These are phyloP conservation scores for Oreortyx pictus DNA, from an alignment of 2,797 vertebrate species.

Conservation along the genomic window DNA sequence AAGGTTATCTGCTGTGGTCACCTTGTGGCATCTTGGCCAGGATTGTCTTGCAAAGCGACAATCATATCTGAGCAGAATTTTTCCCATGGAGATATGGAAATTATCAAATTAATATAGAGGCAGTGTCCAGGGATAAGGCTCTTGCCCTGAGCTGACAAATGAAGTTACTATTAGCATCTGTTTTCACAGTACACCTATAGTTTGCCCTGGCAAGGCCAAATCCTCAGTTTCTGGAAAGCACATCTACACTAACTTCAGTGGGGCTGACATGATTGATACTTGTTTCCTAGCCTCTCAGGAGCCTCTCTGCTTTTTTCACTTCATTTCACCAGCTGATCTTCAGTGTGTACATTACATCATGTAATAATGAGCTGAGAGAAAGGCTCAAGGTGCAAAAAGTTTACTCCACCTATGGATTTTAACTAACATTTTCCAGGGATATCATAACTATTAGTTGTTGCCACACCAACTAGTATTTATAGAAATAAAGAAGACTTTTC, in stretches of 20 bases:
- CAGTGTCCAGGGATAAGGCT: slow-evolving; percentile 20
- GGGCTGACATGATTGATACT: not conserved
- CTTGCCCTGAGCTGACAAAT: slow-evolving; percentile 44
- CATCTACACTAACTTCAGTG: not conserved
- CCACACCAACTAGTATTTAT: not conserved
- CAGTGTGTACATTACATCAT: not conserved
- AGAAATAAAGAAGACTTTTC: not conserved
- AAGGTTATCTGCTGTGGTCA: slow-evolving; percentile 72
- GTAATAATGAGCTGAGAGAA: not conserved
- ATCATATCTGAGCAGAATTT: slow-evolving; percentile 43
- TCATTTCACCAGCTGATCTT: not conserved
- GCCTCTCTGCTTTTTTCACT: not conserved
- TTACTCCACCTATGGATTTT: not conserved
- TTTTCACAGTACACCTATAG: slow-evolving; percentile 25
- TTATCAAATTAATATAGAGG: slow-evolving; percentile 51
- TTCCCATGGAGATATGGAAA: slow-evolving; percentile 52
- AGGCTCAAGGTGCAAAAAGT: not conserved
- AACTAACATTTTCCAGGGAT: not conserved
- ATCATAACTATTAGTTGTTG: not conserved
- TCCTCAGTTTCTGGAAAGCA: not conserved
- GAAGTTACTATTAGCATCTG: slow-evolving; percentile 50
- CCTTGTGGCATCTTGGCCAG: slow-evolving; percentile 62
- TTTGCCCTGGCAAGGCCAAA: slow-evolving; percentile 17
- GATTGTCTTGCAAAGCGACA: slow-evolving; percentile 25
- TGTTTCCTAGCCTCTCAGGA: not conserved